Conservation (phyloP, 1,140 invertebrate genomes). For the Triops cancriformis region DNA sequence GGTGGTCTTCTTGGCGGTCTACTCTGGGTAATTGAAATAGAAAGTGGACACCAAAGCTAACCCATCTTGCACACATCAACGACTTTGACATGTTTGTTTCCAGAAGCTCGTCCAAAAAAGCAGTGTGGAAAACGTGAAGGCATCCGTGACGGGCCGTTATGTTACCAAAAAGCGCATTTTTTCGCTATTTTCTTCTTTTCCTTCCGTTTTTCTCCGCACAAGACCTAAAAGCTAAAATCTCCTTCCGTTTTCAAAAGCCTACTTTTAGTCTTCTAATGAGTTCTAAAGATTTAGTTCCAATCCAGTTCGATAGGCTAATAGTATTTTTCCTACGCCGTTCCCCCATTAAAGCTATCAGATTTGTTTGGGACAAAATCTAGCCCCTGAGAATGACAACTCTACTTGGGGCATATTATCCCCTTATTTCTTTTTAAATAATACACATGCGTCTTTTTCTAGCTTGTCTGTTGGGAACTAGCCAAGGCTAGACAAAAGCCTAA, state of each 20-base stretch:
- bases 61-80: background rate
- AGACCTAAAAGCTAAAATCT: background rate
- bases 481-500: background rate
- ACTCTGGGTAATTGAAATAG: background rate
- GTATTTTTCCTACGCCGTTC: no score
- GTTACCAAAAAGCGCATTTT: no score
- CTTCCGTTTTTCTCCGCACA: background rate
- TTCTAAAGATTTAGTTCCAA: no score
- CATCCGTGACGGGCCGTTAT: background rate
- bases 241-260: background rate
- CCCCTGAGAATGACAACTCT: no score
- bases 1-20: background rate
- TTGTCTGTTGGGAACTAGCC: background rate
- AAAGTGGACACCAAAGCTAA: background rate
- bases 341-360: no score
- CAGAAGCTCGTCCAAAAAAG: background rate
- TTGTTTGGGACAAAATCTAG: no score
- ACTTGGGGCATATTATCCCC: no score
- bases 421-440: no score
- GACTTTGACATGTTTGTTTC: background rate
- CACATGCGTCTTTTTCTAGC: no score
- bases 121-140: background rate
- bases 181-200: background rate
- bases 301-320: no score
- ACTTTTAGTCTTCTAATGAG: background rate